Evolutionary conservation across 2,113 vertebrate genomes (phyloP), one percentile per base, ranked within the genome.

Genomic region (Tursiops truncatus): DNA sequence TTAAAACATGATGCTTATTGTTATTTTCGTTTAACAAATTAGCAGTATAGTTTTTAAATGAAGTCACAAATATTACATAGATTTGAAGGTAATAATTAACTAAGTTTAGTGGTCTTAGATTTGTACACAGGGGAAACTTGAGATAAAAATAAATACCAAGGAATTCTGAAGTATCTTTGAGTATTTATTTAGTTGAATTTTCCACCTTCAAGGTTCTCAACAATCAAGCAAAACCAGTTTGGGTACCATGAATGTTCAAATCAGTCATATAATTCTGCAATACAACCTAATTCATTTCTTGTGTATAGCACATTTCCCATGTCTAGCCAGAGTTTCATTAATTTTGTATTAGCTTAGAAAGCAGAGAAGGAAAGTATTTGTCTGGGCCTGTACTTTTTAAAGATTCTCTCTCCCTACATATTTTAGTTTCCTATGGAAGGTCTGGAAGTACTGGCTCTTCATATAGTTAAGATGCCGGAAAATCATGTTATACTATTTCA

Each of bases 211-310:
- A 79, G 68, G 76, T 83, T 96, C 60, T 92, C 31, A 81, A 36
- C 77, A 94, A 90, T 92, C 65, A 93, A 95, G 81, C 50, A 92
- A 95, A 95, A 79, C 81, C 92, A 84, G 74, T 92, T 97, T 95
- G 38, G 56, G n/a, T 92, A 81, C 82, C 88, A 88, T 33, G 56
- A 91, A 95, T 21, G 28, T 83, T 88, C 80, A 91, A 87, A 76
- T 68, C 33, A 50, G 88, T 83, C 38, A 85, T 67, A 60, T 85
- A 73, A 63, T 67, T 91, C 47, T 93, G 50, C 50, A 95, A 8
- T 65, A 65, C 36, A 77, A 63, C 41, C 63, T 74, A 70, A 81
- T 85, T 92, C 96, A 89, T 84, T 62, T 85, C 63, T 60, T 44
- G 26, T 67, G 44, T 36, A 53, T 12, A 87, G 56, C 23, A 65